A percentile compares a stretch with the other conserved stretches of the same genome.
These are phyloP conservation scores for Megathymus violae DNA, from an alignment of 1,140 invertebrate species.

Conservation along the genomic window DNA sequence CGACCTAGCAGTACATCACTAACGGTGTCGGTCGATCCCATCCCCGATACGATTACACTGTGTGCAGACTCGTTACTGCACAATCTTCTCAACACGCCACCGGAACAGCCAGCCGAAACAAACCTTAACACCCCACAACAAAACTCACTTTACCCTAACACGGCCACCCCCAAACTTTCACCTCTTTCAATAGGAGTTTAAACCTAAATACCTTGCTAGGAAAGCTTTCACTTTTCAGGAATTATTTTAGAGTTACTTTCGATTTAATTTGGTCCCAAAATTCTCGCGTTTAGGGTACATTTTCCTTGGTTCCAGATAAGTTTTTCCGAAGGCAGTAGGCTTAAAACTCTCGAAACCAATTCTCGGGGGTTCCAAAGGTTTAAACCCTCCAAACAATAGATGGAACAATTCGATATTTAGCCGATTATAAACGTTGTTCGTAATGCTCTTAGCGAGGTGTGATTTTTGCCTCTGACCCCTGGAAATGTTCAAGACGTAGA, in stretches of 20 bases:
- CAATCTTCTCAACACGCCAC: constrained; percentile 75
- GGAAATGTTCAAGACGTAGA: constrained; percentile 27
- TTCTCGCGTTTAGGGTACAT: constrained; percentile 41
- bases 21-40: constrained; percentile 60
- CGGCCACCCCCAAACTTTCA: constrained; percentile 73
- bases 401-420: constrained; percentile 83
- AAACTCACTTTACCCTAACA: constrained; percentile 44
- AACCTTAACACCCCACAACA: constrained; percentile 43
- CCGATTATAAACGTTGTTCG: constrained; percentile 77
- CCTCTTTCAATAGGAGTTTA: constrained; percentile 83
- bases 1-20: constrained; percentile 56
- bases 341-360: constrained; percentile 81
- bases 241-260: constrained; percentile 60
- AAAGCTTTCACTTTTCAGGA: constrained; percentile 83
- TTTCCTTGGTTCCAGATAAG: constrained; percentile 38
- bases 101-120: constrained; percentile 40
- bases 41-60: constrained; percentile 82
- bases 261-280: constrained; percentile 53
- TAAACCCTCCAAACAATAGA: constrained; percentile 79
- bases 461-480: constrained; percentile 60
- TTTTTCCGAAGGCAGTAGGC: constrained; percentile 76
- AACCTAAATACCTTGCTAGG: constrained; percentile 82
- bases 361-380: constrained; percentile 69
- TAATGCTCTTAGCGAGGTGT: constrained; percentile 80
- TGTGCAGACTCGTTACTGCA: constrained; percentile 79